These are phyloP conservation scores for Camponotus floridanus DNA, from an alignment of 1,140 invertebrate genomes.

Conservation along the genomic window DNA sequence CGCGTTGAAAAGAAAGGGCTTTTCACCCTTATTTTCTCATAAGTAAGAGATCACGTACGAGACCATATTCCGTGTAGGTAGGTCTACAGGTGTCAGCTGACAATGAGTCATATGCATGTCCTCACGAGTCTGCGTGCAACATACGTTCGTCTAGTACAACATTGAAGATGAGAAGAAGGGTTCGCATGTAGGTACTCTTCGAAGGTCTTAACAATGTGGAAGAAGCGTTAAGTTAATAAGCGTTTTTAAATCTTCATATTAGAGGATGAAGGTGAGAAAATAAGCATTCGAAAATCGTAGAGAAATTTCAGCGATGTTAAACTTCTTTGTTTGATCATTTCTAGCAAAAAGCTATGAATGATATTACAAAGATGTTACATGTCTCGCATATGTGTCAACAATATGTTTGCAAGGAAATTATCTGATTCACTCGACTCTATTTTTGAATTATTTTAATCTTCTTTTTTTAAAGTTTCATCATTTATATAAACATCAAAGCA, in stretches of 20 bases:
- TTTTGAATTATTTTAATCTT: constrained; percentile 7
- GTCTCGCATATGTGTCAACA: background rate
- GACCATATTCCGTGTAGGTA: constrained; percentile 60
- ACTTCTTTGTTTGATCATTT: background rate
- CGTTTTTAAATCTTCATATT: constrained; percentile 76
- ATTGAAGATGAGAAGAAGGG: constrained; percentile 21
- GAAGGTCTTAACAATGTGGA: constrained; percentile 53
- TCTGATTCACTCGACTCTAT: constrained; percentile 57
- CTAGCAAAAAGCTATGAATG: background rate
- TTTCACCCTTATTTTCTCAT: constrained; percentile 68
- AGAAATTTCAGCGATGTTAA: constrained; percentile 7
- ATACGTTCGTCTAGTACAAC: background rate
- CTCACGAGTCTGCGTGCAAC: constrained; percentile 38
- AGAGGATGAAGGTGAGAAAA: constrained; percentile 80
- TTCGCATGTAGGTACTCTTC: constrained; percentile 65
- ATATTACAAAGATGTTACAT: background rate
- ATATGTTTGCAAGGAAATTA: background rate
- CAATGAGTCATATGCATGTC: constrained; percentile 78
- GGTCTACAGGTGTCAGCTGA: constrained; percentile 85
- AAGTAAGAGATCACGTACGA: constrained; percentile 83
- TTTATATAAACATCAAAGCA: background rate
- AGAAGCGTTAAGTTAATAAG: constrained; percentile 82
- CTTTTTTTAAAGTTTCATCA: background rate
- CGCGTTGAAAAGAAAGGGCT: constrained; percentile 81
- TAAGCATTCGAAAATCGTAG: constrained; percentile 76